Percentiles rank a stretch among this genome's conserved stretches.
Evolutionary conservation across 2,888 invertebrate species (phyloP).

Genomic region (Oligia strigilis): DNA sequence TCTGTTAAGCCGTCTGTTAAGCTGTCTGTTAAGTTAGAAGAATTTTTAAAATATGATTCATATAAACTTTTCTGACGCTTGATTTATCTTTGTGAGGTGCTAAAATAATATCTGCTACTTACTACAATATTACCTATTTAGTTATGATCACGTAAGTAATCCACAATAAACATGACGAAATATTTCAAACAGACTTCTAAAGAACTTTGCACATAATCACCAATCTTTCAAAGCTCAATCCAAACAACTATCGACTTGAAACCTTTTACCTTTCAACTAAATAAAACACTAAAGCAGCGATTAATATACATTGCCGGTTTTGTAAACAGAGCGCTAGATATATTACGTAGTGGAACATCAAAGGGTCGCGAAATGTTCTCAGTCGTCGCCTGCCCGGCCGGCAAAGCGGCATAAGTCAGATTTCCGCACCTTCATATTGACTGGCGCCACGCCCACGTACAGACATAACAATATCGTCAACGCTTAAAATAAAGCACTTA

Average conservation of each 20-base stretch:
- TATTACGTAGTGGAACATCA: constrained; percentile 69
- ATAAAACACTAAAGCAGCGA: constrained; percentile 68
- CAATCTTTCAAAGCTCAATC: constrained; percentile 56
- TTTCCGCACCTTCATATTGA: constrained; percentile 77
- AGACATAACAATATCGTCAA: constrained; percentile 83
- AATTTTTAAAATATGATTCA: background rate
- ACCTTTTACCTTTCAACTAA: constrained; percentile 66
- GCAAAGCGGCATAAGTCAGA: constrained; percentile 61
- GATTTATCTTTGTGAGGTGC: background rate
- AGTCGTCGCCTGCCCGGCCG: constrained; percentile 64
- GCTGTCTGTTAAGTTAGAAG: background rate
- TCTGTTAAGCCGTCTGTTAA: too few relatives aligned
- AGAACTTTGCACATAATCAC: constrained; percentile 57
- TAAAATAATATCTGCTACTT: background rate
- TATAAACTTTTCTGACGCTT: background rate
- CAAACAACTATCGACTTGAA: constrained; percentile 58
- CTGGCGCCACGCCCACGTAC: constrained; percentile 76
- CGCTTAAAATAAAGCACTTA: constrained; percentile 86
- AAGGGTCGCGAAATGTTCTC: constrained; percentile 71
- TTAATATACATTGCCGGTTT: constrained; percentile 70
- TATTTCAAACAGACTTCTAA: constrained; percentile 59
- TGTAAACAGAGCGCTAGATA: constrained; percentile 66
- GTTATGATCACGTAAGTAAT: constrained; percentile 27
- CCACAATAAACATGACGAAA: constrained; percentile 45
- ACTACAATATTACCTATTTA: constrained; percentile 18